Evolutionary conservation across 2,797 vertebrate species (phyloP).

Genomic region (Eutrigla gurnardus): DNA sequence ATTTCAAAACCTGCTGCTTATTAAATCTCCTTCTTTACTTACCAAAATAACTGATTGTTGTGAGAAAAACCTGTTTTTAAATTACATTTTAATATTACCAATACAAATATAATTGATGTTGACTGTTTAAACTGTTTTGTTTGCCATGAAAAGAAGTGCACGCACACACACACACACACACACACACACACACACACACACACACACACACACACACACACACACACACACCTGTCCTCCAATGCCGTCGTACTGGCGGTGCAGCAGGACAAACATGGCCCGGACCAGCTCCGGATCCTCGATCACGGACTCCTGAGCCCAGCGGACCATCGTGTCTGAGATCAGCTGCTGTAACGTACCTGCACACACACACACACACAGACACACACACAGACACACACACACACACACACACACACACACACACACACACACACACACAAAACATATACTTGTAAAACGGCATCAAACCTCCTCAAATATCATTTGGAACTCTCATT

Average conservation of each 20-base stretch:
- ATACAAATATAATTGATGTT: not conserved
- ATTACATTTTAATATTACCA: not conserved
- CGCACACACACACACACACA: not conserved
- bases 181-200: constrained; percentile 43
- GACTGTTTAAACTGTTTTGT: not conserved
- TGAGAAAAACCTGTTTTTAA: too few relatives aligned
- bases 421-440: too few relatives aligned
- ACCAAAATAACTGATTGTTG: too few relatives aligned
- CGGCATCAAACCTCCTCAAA: too few relatives aligned
- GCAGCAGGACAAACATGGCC: constrained; percentile 95
- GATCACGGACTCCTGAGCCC: constrained; percentile 96
- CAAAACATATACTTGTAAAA: too few relatives aligned
- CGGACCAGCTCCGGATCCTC: constrained; percentile 95
- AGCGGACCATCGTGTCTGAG: constrained; percentile 96
- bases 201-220: not conserved
- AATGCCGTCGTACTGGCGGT: constrained; percentile 95
- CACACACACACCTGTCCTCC: constrained; percentile 84
- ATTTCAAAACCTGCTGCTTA: too few relatives aligned
- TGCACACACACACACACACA: constrained; percentile 58
- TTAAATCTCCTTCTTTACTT: too few relatives aligned
- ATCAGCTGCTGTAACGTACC: constrained; percentile 94
- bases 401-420: too few relatives aligned
- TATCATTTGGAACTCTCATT: too few relatives aligned
- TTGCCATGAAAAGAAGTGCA: not conserved
- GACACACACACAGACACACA: not conserved